phyloP scores from a whole-genome alignment of 2,888 invertebrate species.

The Trisateles emortualis region DNA sequence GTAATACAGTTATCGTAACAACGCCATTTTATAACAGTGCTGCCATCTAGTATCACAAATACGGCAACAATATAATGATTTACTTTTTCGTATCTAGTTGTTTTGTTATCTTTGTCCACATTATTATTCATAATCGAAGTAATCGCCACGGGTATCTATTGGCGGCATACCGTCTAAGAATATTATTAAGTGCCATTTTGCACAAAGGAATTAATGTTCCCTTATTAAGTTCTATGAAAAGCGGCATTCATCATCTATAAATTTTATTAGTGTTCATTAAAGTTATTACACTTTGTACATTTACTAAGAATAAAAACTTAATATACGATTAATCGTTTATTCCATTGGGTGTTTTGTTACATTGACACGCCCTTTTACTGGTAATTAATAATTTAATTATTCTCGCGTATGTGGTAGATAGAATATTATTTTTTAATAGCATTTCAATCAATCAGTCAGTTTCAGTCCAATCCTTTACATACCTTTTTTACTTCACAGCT shows the following conservation, averaged over 20 bases:
- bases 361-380: background rate
- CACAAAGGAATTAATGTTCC: constrained; percentile 32
- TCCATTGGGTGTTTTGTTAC: constrained; percentile 16
- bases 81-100: constrained; percentile 28
- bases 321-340: constrained; percentile 20
- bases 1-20: too few relatives aligned
- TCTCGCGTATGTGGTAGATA: background rate
- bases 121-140: constrained; percentile 43
- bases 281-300: constrained; percentile 10
- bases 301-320: constrained; percentile 14
- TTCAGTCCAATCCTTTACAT: too few relatives aligned
- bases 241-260: constrained; percentile 8
- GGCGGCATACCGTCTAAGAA: constrained; percentile 31
- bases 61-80: background rate
- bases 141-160: constrained; percentile 41
- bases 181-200: constrained; percentile 30
- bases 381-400: background rate
- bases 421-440: too few relatives aligned
- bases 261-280: constrained; percentile 23
- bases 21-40: constrained; percentile 19
- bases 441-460: too few relatives aligned
- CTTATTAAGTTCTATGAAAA: constrained; percentile 34
- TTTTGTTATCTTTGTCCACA: constrained; percentile 25
- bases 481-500: too few relatives aligned
- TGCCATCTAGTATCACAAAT: constrained; percentile 33